A percentile compares a stretch with the other conserved stretches of the same genome.
Conservation (phyloP, 2,888 invertebrate genomes). For the Dendrolimus houi region DNA sequence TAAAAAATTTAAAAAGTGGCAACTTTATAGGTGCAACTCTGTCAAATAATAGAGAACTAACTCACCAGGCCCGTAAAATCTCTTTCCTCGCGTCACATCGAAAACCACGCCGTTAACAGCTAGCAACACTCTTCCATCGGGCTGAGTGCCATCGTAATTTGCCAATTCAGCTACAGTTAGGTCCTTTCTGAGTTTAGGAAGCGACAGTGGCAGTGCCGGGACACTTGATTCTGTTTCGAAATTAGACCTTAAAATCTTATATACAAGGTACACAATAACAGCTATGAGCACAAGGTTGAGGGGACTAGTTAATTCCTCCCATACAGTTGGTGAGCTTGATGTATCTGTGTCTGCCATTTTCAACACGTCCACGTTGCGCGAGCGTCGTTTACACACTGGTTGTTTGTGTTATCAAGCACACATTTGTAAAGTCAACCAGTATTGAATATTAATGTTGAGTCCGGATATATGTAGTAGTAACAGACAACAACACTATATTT, state of each 20-base stretch:
- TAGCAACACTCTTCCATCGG: slow-evolving; percentile 91
- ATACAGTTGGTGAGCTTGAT: slow-evolving; percentile 36
- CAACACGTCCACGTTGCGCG: slow-evolving; percentile 23
- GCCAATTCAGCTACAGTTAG: slow-evolving; percentile 92
- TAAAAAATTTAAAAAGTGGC: no score
- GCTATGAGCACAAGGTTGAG: slow-evolving; percentile 53
- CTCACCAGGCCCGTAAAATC: slow-evolving; percentile 95
- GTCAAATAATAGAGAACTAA: slow-evolving; percentile 12
- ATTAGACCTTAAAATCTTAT: slow-evolving; percentile 77
- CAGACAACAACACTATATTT: neutral
- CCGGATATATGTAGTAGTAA: neutral
- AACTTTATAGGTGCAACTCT: no score
- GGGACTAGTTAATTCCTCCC: slow-evolving; percentile 65
- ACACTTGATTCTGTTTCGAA: slow-evolving; percentile 48
- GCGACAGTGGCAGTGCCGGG: slow-evolving; percentile 63
- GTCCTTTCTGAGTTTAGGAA: slow-evolving; percentile 91
- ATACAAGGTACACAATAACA: slow-evolving; percentile 71
- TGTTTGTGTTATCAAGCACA: slow-evolving; percentile 27
- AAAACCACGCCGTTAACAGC: slow-evolving; percentile 96
- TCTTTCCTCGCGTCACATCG: slow-evolving; percentile 93
- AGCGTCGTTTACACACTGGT: slow-evolving; percentile 18
- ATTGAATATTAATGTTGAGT: neutral
- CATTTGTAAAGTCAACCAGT: slow-evolving; percentile 29
- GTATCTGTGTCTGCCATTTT: slow-evolving; percentile 32
- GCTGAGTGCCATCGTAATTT: slow-evolving; percentile 87